Evolutionary conservation across 2,797 vertebrate species (phyloP).

Genomic region (Syncerus caffer): DNA sequence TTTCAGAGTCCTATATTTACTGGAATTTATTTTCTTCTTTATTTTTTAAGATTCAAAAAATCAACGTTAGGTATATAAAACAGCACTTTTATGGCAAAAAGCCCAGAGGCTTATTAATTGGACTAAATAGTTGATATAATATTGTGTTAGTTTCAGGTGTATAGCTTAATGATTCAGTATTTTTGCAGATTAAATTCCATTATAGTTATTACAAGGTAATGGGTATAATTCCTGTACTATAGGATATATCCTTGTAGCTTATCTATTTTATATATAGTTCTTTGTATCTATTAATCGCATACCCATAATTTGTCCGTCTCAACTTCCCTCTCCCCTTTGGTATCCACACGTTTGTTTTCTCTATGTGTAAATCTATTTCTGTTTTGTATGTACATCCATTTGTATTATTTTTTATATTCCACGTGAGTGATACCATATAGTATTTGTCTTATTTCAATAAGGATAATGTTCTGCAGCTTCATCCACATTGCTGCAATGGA

Average conservation of each 20-base stretch:
- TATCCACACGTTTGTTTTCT: not conserved
- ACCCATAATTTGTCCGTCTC: not conserved
- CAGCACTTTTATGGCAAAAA: not conserved
- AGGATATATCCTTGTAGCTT: not conserved
- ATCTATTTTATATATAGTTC: not conserved
- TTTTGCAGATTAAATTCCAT: not conserved
- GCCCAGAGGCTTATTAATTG: not conserved
- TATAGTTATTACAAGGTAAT: not conserved
- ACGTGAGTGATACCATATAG: not conserved
- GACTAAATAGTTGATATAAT: not conserved
- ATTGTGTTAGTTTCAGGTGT: not conserved
- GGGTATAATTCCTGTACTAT: not conserved
- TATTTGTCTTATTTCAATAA: not conserved
- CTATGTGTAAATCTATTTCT: not conserved
- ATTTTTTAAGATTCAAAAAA: not conserved
- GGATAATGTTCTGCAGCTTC: not conserved
- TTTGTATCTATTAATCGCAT: not conserved
- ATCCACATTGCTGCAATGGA: not conserved
- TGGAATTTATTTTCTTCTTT: not conserved
- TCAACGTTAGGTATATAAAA: not conserved
- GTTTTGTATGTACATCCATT: not conserved
- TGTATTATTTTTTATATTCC: not conserved
- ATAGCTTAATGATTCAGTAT: not conserved
- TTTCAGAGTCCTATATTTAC: not conserved
- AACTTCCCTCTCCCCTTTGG: not conserved